Percentiles rank a stretch among this genome's conserved stretches.
phyloP scores from a whole-genome alignment of 2,113 vertebrate species.

The Picathartes gymnocephalus region DNA sequence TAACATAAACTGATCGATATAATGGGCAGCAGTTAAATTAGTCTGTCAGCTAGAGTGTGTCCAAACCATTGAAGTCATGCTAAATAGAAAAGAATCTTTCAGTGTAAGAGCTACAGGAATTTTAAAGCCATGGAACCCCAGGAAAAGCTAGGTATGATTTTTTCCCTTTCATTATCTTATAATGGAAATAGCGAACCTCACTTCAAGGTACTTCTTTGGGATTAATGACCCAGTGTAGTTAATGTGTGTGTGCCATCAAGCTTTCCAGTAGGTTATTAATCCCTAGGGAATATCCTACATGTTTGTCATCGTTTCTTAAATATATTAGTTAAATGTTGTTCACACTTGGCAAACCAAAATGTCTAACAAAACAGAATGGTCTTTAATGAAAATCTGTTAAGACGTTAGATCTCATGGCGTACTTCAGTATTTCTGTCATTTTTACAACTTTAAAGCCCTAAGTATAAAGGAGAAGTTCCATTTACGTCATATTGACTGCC shows the following conservation, averaged over 20 bases:
- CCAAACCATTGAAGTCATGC: neutral
- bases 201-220: conserved; percentile 12
- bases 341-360: conserved; percentile 21
- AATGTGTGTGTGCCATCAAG: conserved; percentile 47
- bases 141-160: neutral
- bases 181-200: neutral
- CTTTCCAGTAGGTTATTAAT: conserved; percentile 54
- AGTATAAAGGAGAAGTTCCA: neutral
- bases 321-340: conserved; percentile 32
- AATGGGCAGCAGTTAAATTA: conserved; percentile 13
- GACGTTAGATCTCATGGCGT: neutral
- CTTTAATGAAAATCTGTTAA: neutral
- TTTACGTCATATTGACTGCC: neutral
- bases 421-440: neutral
- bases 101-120: neutral
- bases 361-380: neutral
- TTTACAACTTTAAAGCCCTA: neutral
- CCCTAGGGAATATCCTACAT: neutral
- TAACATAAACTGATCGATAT: neutral
- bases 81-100: conserved; percentile 17
- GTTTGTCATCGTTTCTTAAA: conserved; percentile 38
- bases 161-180: conserved; percentile 38
- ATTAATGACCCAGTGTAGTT: conserved; percentile 50
- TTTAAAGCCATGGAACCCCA: neutral
- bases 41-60: neutral